phyloP scores from a whole-genome alignment of 1,140 invertebrate genomes.

The Ctenoplectra terminalis region DNA sequence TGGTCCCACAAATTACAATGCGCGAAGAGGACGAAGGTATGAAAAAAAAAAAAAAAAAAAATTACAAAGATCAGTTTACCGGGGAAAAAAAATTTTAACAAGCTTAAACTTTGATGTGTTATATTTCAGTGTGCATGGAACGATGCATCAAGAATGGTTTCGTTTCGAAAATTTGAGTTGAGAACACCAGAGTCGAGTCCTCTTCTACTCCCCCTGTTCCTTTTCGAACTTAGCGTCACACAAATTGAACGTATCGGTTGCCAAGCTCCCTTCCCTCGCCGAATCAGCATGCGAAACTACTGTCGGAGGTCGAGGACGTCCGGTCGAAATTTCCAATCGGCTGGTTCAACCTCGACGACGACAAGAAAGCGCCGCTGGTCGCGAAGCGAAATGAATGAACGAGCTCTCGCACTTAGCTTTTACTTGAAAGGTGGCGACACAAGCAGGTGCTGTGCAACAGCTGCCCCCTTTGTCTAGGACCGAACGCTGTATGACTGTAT shows the following conservation, averaged over 20 bases:
- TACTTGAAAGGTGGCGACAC: conserved; percentile 50
- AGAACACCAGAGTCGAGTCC: neutral
- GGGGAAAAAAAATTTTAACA: too few relatives aligned
- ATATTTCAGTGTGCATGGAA: neutral
- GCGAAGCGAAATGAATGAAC: conserved; percentile 28
- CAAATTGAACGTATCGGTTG: conserved; percentile 33
- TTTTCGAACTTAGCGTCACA: neutral
- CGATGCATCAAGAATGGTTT: neutral
- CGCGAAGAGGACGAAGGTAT: too few relatives aligned
- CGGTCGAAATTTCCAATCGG: conserved; percentile 47
- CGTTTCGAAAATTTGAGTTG: neutral
- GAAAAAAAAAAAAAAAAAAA: neutral
- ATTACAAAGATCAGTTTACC: neutral
- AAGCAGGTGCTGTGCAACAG: conserved; percentile 60
- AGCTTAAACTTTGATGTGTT: too few relatives aligned
- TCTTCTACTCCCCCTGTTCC: neutral
- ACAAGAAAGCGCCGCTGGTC: neutral
- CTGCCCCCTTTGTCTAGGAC: conserved; percentile 62
- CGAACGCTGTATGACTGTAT: conserved; percentile 18
- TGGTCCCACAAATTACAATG: neutral
- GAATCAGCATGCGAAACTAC: conserved; percentile 26
- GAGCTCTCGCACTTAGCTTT: conserved; percentile 42
- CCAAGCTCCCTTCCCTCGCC: neutral
- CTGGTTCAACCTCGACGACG: conserved; percentile 1
- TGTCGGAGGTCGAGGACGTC: conserved; percentile 49